Evolutionary conservation across 2,113 vertebrate species (phyloP), one percentile per base, ranked within the genome.

Genomic region (Sphaerodactylus townsendi): DNA sequence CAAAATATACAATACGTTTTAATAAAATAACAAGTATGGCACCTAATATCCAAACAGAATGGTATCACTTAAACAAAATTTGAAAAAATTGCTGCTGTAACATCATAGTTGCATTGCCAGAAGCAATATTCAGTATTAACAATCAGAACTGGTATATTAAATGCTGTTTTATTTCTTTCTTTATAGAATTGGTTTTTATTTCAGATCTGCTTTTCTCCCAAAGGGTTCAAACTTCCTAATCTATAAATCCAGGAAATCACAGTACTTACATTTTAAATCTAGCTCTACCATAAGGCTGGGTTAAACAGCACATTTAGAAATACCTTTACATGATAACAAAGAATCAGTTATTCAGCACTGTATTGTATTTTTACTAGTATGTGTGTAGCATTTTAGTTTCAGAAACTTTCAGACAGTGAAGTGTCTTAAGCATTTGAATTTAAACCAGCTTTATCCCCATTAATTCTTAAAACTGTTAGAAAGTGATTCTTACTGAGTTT

Each of bases 61-160:
- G 4, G 0, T 48, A 86, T 85, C 48, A 66, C 46, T 82, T 39
- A 59, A 82, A 86, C 25, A 65, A 30, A 0, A n/a, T 64, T 76
- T 80, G 59, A 62, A 87, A n/a, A 85, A 76, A 3, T 86, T 87
- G 5, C 48, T 75, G 53, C 1, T 79, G 21, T 77, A 83, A 88
- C 89, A 85, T 86, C 89, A 41, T 79, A 33, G 44, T 33, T 21
- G 1, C 41, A 69, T 41, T 90, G n/a, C 37, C 64, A 88, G 75
- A 33, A 88, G 10, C 13, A 69, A 79, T 50, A 74, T 76, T 77
- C 85, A 69, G 62, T 79, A 90, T 79, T 68, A 68, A 65, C 73
- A 89, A 88, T 11, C 35, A 39, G 1, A 4, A 23, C 0, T 65
- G 44, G 84, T 59, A 2, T 44, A 91, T 75, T 80, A 77, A 86